Base-by-base conservation (phyloP, 2,888 invertebrate species). In the Dexiosoma caninum region DNA sequence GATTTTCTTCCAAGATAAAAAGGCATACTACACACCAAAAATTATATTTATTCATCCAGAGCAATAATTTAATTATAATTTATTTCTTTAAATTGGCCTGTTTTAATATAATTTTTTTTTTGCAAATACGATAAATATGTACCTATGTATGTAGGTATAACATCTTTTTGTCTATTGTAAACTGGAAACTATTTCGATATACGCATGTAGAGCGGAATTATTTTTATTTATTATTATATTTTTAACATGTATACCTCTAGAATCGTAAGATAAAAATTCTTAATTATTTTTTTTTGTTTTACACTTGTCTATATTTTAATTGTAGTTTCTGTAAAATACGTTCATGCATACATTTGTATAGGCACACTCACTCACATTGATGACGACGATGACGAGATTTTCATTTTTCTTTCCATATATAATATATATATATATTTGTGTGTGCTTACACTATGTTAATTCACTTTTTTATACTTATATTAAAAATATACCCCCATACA, bases 361-460 rank as follows among this genome's bases (percentile, higher is more conserved):
- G 46, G 3, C 23, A 46, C 74, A 49, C 69, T 70, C 46, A 53
- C 64, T 72, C 35, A 8, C 51, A 49, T 42, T 60, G 51, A 69
- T 77, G 69, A 76, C 44, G 55, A 74, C 44, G 76, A 76, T 76
- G 76, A 77, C 70, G 70, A 77, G 77, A 69, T 77, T 62, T 77
- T 77, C 69, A 70, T 40, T 70, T 77, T 77, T 62, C 46, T 67
- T 75, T 77, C 62, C 53, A 32, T 19, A 40, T 16, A 62, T 9
- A 46, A 8, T 19, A 16, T 7, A 35, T 60, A n/a, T 67, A 23
- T 59, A 16, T 77, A n/a, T 49, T 30, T 70, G 30, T 57, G 64
- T 55, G 49, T 64, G 69, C 69, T 64, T 64, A 77, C 69, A 69
- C 55, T 77, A 70, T 64, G 49, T 77, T 64, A 70, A 77, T 70